phyloP scores from a whole-genome alignment of 2,113 vertebrate genomes.

The Phylloscopus trochilus region DNA sequence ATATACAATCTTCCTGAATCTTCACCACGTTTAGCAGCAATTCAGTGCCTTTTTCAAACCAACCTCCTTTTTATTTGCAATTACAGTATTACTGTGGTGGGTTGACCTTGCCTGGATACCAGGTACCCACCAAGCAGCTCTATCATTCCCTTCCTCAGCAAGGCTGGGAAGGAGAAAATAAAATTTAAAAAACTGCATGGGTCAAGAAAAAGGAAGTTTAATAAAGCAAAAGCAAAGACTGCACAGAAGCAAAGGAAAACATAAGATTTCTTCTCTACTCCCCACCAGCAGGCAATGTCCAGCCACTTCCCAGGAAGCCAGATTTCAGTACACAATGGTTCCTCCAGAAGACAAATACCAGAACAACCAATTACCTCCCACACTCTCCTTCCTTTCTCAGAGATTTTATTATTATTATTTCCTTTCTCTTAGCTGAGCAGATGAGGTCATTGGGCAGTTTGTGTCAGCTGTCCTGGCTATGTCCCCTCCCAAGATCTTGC shows the following conservation, averaged over 20 bases:
- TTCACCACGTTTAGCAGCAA: not conserved
- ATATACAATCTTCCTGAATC: not conserved
- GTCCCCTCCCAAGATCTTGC: not conserved
- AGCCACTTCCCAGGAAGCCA: not conserved
- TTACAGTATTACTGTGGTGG: not conserved
- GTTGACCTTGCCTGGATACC: not conserved
- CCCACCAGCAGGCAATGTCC: not conserved
- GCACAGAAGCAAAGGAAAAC: not conserved
- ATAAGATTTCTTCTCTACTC: not conserved
- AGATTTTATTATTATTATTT: not conserved
- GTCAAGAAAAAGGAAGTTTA: not conserved
- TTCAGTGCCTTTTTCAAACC: not conserved
- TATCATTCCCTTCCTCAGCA: not conserved
- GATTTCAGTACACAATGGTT: not conserved
- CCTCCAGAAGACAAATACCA: not conserved
- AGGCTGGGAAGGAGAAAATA: not conserved
- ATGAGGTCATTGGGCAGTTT: too few species aligned
- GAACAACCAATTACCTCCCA: not conserved
- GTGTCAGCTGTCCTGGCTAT: not conserved
- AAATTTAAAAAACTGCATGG: not conserved
- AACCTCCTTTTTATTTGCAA: not conserved
- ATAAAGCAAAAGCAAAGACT: not conserved
- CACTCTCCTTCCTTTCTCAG: not conserved
- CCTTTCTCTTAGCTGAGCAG: not conserved
- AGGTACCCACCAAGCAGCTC: not conserved